Percentiles rank a stretch among this genome's conserved stretches.
Evolutionary conservation across 2,888 invertebrate genomes (phyloP).

Genomic region (Drosophila neoperkinsi): DNA sequence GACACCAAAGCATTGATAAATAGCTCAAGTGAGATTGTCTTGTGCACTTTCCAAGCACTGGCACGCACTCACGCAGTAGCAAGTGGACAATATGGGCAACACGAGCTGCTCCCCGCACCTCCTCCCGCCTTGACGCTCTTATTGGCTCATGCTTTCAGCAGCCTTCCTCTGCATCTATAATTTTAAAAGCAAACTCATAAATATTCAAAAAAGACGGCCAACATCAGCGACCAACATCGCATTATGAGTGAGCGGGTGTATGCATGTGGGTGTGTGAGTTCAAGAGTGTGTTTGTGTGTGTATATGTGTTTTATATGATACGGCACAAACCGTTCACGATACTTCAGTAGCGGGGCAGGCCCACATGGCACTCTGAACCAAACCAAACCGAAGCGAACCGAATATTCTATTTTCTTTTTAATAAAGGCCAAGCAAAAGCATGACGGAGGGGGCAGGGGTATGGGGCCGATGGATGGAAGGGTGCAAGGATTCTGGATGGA

Average conservation of each 20-base stretch:
- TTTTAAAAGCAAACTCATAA: conserved; percentile 81
- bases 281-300: conserved; percentile 24
- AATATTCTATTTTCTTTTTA: conserved; percentile 80
- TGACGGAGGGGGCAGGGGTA: background rate
- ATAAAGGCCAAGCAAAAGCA: conserved; percentile 57
- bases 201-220: conserved; percentile 78
- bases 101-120: background rate
- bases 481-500: conserved; percentile 2
- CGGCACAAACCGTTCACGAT: conserved; percentile 48
- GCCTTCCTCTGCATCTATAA: conserved; percentile 74
- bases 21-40: conserved; percentile 70
- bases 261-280: conserved; percentile 30
- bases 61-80: conserved; percentile 51
- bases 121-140: conserved; percentile 3
- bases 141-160: conserved; percentile 45
- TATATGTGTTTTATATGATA: conserved; percentile 64
- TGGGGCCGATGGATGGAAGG: background rate
- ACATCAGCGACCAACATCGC: conserved; percentile 69
- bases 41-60: conserved; percentile 41
- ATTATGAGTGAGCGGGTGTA: conserved; percentile 48
- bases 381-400: conserved; percentile 43
- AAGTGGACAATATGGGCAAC: conserved; percentile 55
- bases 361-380: conserved; percentile 51
- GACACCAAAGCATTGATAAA: conserved; percentile 61
- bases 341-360: conserved; percentile 38